Conservation (phyloP, 2,797 vertebrate genomes). For the Helicolenus hilgendorfi region DNA sequence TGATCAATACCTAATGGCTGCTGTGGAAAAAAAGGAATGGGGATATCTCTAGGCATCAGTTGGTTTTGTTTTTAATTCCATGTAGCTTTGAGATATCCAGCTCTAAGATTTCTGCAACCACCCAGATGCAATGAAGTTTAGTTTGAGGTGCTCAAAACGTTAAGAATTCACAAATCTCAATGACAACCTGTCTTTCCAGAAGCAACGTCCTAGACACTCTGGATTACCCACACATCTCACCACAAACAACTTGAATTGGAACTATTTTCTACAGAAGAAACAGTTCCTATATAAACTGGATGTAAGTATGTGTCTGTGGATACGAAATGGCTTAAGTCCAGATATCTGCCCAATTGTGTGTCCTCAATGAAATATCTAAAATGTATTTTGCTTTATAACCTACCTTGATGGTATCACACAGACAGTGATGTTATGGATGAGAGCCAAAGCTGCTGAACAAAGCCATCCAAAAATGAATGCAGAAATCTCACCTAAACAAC, state of each 20-base stretch:
- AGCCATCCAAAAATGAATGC: background rate
- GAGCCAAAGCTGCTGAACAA: background rate
- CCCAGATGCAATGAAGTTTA: background rate
- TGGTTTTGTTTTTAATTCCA: background rate
- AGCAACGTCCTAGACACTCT: background rate
- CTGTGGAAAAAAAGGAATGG: background rate
- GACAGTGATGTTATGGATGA: background rate
- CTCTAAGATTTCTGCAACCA: background rate
- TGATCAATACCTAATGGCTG: background rate
- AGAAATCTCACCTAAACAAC: too few relatives aligned
- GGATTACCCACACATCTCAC: background rate
- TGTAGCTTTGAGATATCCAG: background rate
- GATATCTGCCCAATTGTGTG: too few relatives aligned
- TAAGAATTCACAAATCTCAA: background rate
- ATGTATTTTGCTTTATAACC: background rate
- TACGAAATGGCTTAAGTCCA: background rate
- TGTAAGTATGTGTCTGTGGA: background rate
- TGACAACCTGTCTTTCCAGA: background rate
- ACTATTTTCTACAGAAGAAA: background rate
- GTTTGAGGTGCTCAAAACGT: background rate
- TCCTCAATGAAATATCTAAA: background rate
- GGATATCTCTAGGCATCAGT: background rate
- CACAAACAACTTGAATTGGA: background rate
- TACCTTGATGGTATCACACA: background rate
- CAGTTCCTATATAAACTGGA: background rate